phyloP scores from a whole-genome alignment of 2,113 vertebrate species.

The Calyptommatus sinebrachiatus region DNA sequence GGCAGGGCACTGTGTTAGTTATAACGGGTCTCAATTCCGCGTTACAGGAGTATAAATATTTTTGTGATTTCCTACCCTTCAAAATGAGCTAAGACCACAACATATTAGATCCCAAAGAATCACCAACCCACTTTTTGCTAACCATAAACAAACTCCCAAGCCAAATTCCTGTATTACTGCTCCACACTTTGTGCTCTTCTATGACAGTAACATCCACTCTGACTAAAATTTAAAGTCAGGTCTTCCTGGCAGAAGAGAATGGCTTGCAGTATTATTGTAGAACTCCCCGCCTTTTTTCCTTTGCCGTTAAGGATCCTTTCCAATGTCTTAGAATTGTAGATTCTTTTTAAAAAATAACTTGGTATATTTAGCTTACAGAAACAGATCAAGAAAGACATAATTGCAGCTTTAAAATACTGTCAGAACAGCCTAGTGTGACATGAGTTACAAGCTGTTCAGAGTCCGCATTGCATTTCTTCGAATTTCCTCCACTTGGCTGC shows the following conservation, averaged over 20 bases:
- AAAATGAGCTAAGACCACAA: too few species aligned
- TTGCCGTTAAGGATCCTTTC: neutral
- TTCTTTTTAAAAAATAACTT: neutral
- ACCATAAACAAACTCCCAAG: neutral
- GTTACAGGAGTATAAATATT: too few species aligned
- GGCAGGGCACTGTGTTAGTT: too few species aligned
- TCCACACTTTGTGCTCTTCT: neutral
- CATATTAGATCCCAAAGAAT: neutral
- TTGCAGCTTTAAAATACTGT: constrained; percentile 17
- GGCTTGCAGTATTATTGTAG: neutral
- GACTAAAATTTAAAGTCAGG: neutral
- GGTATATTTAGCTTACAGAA: neutral
- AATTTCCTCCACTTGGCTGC: neutral
- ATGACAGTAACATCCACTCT: too few species aligned
- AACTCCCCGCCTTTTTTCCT: neutral
- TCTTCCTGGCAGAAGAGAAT: neutral
- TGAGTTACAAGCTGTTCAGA: neutral
- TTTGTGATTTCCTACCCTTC: too few species aligned
- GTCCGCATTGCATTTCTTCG: neutral
- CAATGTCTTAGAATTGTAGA: neutral
- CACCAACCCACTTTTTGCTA: neutral
- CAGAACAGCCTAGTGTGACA: neutral
- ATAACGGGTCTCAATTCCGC: too few species aligned
- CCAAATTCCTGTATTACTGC: neutral
- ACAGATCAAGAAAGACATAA: constrained; percentile 5